Percentiles rank a stretch among this genome's conserved stretches.
Conservation (phyloP, 2,888 invertebrate species). For the Venustoraphidia nigricollis region DNA sequence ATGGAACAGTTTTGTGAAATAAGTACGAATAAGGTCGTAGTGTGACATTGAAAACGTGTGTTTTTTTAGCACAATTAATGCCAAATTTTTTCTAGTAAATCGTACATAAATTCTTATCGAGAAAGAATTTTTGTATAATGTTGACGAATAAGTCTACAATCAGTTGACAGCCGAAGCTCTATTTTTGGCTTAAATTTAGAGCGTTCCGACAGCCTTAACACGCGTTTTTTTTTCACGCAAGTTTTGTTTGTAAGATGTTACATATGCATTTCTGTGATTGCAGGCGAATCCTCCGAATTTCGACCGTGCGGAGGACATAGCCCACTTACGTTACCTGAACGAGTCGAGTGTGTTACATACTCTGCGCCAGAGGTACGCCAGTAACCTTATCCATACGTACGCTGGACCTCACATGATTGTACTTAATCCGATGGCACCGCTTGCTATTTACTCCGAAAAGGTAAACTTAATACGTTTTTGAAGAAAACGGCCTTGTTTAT, state of each 20-base stretch:
- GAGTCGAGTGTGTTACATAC: constrained; percentile 88
- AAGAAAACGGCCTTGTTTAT: neutral
- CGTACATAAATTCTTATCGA: no score
- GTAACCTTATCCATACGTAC: constrained; percentile 82
- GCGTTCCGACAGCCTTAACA: no score
- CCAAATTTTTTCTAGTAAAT: no score
- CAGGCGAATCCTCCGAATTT: constrained; percentile 81
- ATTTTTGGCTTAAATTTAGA: no score
- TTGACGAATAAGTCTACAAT: no score
- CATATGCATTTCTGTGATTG: constrained; percentile 9
- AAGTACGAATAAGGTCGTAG: no score
- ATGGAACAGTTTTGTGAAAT: no score
- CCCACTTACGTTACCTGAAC: constrained; percentile 76
- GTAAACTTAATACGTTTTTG: constrained; percentile 31
- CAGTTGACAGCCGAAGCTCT: no score
- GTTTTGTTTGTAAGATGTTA: neutral
- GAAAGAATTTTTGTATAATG: no score
- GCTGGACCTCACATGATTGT: constrained; percentile 73
- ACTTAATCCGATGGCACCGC: constrained; percentile 74
- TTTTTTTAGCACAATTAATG: no score
- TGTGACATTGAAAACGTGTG: no score
- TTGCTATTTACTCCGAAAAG: constrained; percentile 88
- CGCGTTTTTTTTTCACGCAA: no score
- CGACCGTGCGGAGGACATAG: constrained; percentile 80
- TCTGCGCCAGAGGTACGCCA: constrained; percentile 76